phyloP scores from a whole-genome alignment of 2,888 invertebrate species.

The Actias luna region DNA sequence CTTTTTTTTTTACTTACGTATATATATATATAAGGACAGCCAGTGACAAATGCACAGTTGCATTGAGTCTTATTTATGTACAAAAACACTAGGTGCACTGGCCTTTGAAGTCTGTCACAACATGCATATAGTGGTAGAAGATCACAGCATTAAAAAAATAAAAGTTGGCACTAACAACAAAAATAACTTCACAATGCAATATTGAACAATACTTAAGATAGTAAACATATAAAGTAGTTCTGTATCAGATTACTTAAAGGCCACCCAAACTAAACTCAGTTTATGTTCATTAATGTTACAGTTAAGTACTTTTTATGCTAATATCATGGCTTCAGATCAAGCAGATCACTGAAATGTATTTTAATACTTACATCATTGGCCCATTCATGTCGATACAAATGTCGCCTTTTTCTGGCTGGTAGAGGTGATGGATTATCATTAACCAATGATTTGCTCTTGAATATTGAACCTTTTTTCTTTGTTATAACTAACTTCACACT shows the following conservation, averaged over 20 bases:
- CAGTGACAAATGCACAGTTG: no score
- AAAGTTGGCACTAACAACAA: not conserved
- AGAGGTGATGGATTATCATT: slow-evolving; percentile 82
- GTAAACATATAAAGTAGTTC: not conserved
- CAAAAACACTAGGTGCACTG: no score
- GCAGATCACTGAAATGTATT: not conserved
- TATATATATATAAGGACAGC: slow-evolving; percentile 9
- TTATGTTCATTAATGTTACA: not conserved
- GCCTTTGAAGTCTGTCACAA: no score
- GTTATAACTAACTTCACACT: slow-evolving; percentile 87
- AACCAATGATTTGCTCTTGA: slow-evolving; percentile 90
- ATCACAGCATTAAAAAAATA: no score
- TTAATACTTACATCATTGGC: slow-evolving; percentile 85
- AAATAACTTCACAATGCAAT: not conserved
- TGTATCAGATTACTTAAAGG: not conserved
- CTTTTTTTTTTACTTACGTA: no score
- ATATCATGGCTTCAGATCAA: not conserved
- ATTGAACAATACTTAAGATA: not conserved
- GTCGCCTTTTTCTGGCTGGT: slow-evolving; percentile 87
- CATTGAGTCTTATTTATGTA: no score
- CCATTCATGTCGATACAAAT: slow-evolving; percentile 95
- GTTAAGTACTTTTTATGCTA: not conserved
- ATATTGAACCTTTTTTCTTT: slow-evolving; percentile 94
- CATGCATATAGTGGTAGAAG: no score
- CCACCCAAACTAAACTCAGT: not conserved